phyloP scores from a whole-genome alignment of 1,140 invertebrate species.

The Agrilus planipennis region DNA sequence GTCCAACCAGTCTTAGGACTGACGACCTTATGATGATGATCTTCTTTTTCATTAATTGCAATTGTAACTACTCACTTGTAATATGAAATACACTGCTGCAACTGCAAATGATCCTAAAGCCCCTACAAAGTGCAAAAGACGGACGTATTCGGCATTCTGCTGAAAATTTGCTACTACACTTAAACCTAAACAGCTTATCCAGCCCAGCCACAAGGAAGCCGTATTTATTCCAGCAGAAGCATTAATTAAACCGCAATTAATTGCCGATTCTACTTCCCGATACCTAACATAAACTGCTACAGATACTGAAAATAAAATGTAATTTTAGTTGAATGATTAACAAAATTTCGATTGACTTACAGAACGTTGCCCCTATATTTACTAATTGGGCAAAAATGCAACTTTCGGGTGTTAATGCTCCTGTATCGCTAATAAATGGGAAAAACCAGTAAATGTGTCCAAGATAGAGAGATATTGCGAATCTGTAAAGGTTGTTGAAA shows the following conservation, averaged over 20 bases:
- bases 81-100: no score
- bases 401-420: slow-evolving; percentile 59
- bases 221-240: slow-evolving; percentile 31
- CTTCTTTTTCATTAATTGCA: no score
- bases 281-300: slow-evolving; percentile 14
- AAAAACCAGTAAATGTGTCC: slow-evolving; percentile 57
- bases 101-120: no score
- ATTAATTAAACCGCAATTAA: not conserved
- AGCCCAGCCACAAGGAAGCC: slow-evolving; percentile 45
- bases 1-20: no score
- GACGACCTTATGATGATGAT: no score
- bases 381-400: slow-evolving; percentile 65
- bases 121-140: no score
- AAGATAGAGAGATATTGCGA: slow-evolving; percentile 47
- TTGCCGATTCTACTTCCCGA: slow-evolving; percentile 6
- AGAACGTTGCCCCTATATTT: slow-evolving; percentile 53
- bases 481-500: slow-evolving; percentile 41
- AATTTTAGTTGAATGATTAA: not conserved
- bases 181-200: slow-evolving; percentile 49
- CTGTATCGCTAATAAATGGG: slow-evolving; percentile 68
- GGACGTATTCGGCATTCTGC: no score
- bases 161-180: slow-evolving; percentile 67
- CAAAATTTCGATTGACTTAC: slow-evolving; percentile 39
- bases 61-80: no score
- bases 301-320: slow-evolving; percentile 12